Percentiles rank a stretch among this genome's conserved stretches.
Evolutionary conservation across 2,113 vertebrate genomes (phyloP).

Genomic region (Callaeas wilsoni): DNA sequence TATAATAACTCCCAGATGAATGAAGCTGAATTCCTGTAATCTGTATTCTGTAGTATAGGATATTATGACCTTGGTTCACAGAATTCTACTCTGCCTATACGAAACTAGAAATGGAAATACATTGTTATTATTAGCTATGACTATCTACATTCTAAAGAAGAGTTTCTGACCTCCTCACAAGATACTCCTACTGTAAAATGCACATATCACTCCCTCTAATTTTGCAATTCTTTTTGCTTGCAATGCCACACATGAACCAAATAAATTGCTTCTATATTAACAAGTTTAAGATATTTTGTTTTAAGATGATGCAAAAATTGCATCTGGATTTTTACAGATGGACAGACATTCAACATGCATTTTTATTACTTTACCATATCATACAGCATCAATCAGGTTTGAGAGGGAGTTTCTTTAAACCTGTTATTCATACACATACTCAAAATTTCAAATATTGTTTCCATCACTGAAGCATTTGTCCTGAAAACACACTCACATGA

Average conservation of each 20-base stretch:
- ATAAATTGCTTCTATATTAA: background rate
- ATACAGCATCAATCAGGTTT: background rate
- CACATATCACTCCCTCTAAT: background rate
- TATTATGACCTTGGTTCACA: background rate
- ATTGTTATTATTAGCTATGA: background rate
- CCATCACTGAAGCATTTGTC: background rate
- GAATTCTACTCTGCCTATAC: background rate
- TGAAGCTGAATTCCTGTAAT: background rate
- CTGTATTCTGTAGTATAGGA: background rate
- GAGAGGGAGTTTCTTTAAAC: background rate
- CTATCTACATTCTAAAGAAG: background rate
- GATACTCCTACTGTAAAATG: background rate
- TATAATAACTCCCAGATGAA: background rate
- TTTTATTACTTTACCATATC: background rate
- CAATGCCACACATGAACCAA: background rate
- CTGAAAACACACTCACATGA: background rate
- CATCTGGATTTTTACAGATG: background rate
- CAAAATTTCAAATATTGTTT: background rate
- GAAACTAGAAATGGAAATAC: background rate
- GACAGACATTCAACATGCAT: fast-evolving
- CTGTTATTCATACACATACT: background rate
- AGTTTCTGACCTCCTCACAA: background rate
- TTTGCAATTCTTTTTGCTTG: background rate
- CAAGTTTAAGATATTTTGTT: background rate
- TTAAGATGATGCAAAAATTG: background rate